Percentiles rank a stretch among this genome's conserved stretches.
phyloP scores from a whole-genome alignment of 2,888 invertebrate genomes.

The Tipula lateralis region DNA sequence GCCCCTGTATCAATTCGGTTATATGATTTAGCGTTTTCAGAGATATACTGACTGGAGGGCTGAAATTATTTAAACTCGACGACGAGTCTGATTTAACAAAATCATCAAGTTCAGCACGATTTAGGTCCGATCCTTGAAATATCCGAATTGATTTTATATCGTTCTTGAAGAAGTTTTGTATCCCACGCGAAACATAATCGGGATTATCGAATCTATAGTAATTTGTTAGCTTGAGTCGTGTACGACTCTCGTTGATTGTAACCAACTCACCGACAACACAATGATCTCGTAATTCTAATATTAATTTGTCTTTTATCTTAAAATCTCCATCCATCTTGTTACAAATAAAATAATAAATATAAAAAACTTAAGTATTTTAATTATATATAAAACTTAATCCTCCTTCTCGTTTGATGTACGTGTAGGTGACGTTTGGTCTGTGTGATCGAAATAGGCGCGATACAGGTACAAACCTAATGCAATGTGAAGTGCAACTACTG shows the following conservation, averaged over 20 bases:
- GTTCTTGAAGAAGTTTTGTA: slow-evolving; percentile 33
- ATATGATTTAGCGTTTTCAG: background rate
- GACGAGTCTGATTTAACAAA: background rate
- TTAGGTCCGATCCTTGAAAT: slow-evolving; percentile 9
- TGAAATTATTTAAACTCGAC: background rate
- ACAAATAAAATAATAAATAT: background rate
- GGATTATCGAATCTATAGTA: slow-evolving; percentile 32
- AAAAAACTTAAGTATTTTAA: background rate
- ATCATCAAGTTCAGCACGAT: background rate
- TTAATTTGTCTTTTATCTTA: background rate
- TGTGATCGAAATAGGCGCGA: slow-evolving; percentile 63
- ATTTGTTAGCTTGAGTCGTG: slow-evolving; percentile 33
- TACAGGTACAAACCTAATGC: slow-evolving; percentile 74
- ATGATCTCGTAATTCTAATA: slow-evolving; percentile 33
- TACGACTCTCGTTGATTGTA: slow-evolving; percentile 31
- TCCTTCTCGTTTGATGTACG: slow-evolving; percentile 34
- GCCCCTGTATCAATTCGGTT: background rate
- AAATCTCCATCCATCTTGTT: background rate
- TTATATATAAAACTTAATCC: slow-evolving; percentile 33
- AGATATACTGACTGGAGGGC: background rate
- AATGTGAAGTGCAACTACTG: slow-evolving; percentile 68
- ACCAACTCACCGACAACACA: slow-evolving; percentile 34
- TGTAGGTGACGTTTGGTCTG: slow-evolving; percentile 37
- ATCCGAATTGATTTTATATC: slow-evolving; percentile 34
- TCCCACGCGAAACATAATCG: slow-evolving; percentile 3